Evolutionary conservation across 2,888 invertebrate genomes (phyloP).

Genomic region (Microchrysa polita): DNA sequence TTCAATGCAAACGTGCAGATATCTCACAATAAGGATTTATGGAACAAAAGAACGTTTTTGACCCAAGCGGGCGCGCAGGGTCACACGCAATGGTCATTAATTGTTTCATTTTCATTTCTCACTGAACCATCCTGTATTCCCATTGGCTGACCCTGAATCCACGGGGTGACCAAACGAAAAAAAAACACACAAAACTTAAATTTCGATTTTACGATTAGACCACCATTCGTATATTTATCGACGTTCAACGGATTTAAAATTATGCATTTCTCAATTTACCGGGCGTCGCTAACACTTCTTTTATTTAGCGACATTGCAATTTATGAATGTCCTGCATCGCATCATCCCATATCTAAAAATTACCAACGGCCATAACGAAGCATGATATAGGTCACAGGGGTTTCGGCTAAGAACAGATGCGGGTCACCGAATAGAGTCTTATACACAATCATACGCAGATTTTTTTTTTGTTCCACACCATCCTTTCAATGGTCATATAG

Average conservation of each 20-base stretch:
- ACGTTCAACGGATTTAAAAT: constrained; percentile 16
- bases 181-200: not conserved
- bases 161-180: not conserved
- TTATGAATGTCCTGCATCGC: constrained; percentile 10
- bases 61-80: constrained; percentile 34
- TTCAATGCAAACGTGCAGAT: not conserved
- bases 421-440: constrained; percentile 44
- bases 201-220: constrained; percentile 24
- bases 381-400: constrained; percentile 42
- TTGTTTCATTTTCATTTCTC: constrained; percentile 33
- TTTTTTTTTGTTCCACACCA: no score
- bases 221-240: not conserved
- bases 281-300: constrained; percentile 24
- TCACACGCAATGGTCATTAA: constrained; percentile 35
- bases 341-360: constrained; percentile 23
- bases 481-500: not conserved
- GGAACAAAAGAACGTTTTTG: constrained; percentile 33
- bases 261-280: constrained; percentile 20
- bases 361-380: constrained; percentile 27
- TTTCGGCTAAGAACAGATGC: constrained; percentile 44
- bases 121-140: constrained; percentile 3
- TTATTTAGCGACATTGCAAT: constrained; percentile 31
- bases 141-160: not conserved
- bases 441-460: constrained; percentile 8
- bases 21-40: constrained; percentile 19